Conservation (phyloP, 2,797 vertebrate genomes). For the Trichosurus vulpecula region DNA sequence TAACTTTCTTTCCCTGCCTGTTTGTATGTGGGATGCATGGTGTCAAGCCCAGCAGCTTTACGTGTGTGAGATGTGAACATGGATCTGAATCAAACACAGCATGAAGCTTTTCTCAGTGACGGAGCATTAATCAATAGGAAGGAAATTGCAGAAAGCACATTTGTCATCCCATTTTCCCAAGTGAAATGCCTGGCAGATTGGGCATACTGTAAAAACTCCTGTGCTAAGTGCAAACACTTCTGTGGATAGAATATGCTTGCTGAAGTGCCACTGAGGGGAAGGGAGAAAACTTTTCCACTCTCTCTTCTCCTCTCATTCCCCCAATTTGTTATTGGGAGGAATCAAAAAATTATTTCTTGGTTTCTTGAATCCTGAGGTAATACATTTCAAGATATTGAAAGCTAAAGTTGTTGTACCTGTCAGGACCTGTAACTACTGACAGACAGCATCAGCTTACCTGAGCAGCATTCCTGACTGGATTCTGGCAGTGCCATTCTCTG, state of each 20-base stretch:
- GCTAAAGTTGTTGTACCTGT: conserved; percentile 54
- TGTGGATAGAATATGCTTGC: not conserved
- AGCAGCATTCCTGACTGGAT: conserved; percentile 7
- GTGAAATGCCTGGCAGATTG: conserved; percentile 68
- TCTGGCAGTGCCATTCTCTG: not conserved
- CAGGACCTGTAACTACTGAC: conserved; percentile 39
- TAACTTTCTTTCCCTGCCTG: conserved; percentile 56
- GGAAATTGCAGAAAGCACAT: conserved; percentile 64
- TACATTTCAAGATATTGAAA: conserved; percentile 5
- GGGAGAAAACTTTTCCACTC: not conserved
- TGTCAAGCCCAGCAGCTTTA: conserved; percentile 51
- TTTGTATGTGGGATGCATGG: conserved; percentile 50
- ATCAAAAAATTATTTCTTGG: conserved; percentile 30
- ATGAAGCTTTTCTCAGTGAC: conserved; percentile 61
- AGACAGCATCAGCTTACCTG: not conserved
- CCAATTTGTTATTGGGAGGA: not conserved
- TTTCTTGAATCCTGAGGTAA: conserved; percentile 40
- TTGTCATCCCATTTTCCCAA: conserved; percentile 63
- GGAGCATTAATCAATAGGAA: conserved; percentile 67
- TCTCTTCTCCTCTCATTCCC: conserved; percentile 10
- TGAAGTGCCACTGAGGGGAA: not conserved
- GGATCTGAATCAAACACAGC: conserved; percentile 73
- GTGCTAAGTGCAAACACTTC: conserved; percentile 46
- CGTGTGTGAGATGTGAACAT: conserved; percentile 56
- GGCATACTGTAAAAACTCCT: conserved; percentile 7